Base-by-base conservation (phyloP, 2,113 vertebrate species). In the Phrynosoma blainvillii region DNA sequence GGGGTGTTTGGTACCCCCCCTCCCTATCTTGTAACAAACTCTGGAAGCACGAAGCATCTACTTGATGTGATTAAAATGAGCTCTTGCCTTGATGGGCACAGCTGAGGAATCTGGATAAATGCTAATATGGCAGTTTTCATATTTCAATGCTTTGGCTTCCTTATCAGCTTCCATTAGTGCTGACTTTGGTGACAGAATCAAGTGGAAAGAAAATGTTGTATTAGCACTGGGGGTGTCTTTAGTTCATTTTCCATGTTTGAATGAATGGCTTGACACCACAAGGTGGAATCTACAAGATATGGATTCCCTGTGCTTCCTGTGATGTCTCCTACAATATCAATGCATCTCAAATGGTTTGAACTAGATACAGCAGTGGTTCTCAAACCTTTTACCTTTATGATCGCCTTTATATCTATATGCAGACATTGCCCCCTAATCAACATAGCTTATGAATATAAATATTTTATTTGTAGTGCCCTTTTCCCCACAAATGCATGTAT, bases 121-220 rank as follows among this genome's bases (percentile, higher is more conserved):
- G 27, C 1, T 91, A 95, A 93, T 94, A 90, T 66, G 93, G 9
- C 93, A 88, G 91, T 94, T 95, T 95, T 93, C 42, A 68, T 90
- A 84, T 89, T 95, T 93, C 91, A 92, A 52, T 86, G 90, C 87
- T 47, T 94, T 89, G 36, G 0, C 12, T 27, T 95, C 1, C 91
- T 68, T 91, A 93, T 91, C n/a, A 77, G 3, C 89, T 92, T 30
- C 40, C 27, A 27, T 91, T 93, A 68, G 47, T 62, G 78, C 6
- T 84, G 81, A 86, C 10, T 87, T 94, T 85, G 73, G 90, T 14
- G 74, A 89, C 52, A 88, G 91, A 95, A 94, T 87, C 1, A 88
- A 90, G 92, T 70, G 85, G 77, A 86, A 79, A 92, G 74, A 94
- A 96, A 94, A 95, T 83, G 13, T 91, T 52, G 87, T 77, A 90